Evolutionary conservation across 2,888 invertebrate genomes (phyloP), one percentile per base, ranked within the genome.

Genomic region (Dynastes tityus): DNA sequence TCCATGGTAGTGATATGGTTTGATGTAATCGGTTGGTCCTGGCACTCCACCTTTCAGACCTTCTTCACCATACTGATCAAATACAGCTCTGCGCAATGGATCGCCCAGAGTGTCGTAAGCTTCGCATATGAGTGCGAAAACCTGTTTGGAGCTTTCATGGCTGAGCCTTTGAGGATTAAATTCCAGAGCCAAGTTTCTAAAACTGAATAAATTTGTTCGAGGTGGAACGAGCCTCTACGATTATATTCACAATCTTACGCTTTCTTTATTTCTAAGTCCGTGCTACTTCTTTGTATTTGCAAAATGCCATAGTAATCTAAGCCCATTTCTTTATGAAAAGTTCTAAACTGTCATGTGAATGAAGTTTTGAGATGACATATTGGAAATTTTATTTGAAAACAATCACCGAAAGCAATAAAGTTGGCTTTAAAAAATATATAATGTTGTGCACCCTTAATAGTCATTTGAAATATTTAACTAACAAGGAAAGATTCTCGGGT

Each of bases 21-120:
- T 92, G 82, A 94, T 92, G 87, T 91, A 95, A 5, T 91, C 91
- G 79, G 90, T 91, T 0, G 93, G 94, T 2, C 94, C 91, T 3
- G 94, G 93, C 0, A 96, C 92, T 0, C 97, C 96, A 84, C 91
- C 91, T 87, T 96, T 96, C 64, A 97, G 89, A 0, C 96, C 97
- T 84, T 95, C 94, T 88, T 97, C 97, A 0, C 97, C 97, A 88
- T 95, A 97, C 85, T 96, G 95, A 88, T 97, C 97, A 89, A 95
- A 98, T 16, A 97, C 92, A 13, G 96, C 94, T 78, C 95, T 90
- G 80, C 89, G 89, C 80, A 92, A 89, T 61, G 94, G 92, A 87
- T 94, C 90, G 0, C 92, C 91, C 37, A 96, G 89, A 8, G 96
- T 93, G 84, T 96, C 96, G 86, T 93, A 96, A 0, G 96, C 95